These are phyloP conservation scores for Ianthella basta DNA, from an alignment of 37 sponge, comb jelly and placozoan genomes.

Conservation along the genomic window DNA sequence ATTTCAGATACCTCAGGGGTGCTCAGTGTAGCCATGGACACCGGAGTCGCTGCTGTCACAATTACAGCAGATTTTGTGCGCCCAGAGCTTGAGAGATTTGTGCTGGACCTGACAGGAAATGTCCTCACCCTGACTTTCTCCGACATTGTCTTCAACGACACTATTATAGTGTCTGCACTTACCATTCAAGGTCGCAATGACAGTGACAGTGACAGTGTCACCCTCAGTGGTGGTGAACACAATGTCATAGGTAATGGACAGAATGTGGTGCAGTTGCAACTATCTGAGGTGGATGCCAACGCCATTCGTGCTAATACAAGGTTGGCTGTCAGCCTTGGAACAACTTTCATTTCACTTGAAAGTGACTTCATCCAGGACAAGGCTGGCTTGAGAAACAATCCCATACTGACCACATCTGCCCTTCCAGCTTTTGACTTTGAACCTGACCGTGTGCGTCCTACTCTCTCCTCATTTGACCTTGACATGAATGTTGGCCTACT, in stretches of 20 bases:
- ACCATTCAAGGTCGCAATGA: constrained; percentile 57
- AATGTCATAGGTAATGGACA: constrained; percentile 6
- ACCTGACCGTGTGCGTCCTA: constrained; percentile 76
- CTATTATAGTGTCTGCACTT: constrained; percentile 43
- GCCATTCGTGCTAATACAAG: constrained; percentile 53
- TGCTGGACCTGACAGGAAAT: constrained; percentile 76
- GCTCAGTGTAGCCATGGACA: constrained; percentile 23
- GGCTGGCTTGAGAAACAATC: constrained; percentile 53
- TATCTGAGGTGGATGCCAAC: constrained; percentile 64
- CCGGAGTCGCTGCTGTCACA: constrained; percentile 57
- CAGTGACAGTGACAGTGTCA: constrained; percentile 22
- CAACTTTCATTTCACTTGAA: constrained; percentile 61
- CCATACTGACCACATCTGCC: constrained; percentile 38
- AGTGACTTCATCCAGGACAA: constrained; percentile 56
- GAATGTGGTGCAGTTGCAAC: constrained; percentile 40
- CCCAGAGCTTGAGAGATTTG: constrained; percentile 63
- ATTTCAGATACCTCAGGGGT: constrained; percentile 77
- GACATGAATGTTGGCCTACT: constrained; percentile 57
- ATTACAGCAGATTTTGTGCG: constrained; percentile 80
- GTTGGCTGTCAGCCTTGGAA: constrained; percentile 53
- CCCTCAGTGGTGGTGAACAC: constrained; percentile 31
- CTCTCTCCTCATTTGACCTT: constrained; percentile 40
- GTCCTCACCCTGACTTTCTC: constrained; percentile 73
- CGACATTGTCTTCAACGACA: constrained; percentile 61
- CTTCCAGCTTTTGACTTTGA: constrained; percentile 57